Evolutionary conservation across 2,113 vertebrate species (phyloP).

Genomic region (Lucifuga dentata): DNA sequence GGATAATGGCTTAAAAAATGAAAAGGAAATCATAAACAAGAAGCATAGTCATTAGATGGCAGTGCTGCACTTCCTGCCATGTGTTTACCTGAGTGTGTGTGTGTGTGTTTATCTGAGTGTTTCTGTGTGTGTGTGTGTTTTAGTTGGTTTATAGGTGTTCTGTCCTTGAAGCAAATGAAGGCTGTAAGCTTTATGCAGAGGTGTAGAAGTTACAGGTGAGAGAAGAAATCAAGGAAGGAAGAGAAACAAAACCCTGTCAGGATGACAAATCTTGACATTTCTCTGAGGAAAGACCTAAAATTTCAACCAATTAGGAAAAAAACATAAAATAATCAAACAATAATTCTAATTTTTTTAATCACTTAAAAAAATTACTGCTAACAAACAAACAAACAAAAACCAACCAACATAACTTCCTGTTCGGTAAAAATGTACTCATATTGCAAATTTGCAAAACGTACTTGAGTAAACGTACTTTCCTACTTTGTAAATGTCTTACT

Average conservation of each 20-base stretch:
- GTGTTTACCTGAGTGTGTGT: background rate
- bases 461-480: too few relatives aligned
- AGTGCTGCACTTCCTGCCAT: slow-evolving; percentile 1
- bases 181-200: background rate
- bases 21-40: slow-evolving; percentile 12
- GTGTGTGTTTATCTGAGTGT: background rate
- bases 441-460: too few relatives aligned
- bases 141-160: background rate
- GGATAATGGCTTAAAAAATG: slow-evolving; percentile 17
- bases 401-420: too few relatives aligned
- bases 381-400: too few relatives aligned
- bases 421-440: too few relatives aligned
- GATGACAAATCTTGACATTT: too few relatives aligned
- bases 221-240: background rate
- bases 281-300: too few relatives aligned
- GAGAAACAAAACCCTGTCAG: background rate
- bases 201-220: background rate
- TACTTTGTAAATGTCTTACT: slow-evolving; percentile 23
- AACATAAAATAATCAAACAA: too few relatives aligned
- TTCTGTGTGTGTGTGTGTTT: background rate
- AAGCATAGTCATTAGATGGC: slow-evolving; percentile 10
- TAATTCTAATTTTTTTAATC: too few relatives aligned
- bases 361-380: too few relatives aligned
- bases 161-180: slow-evolving; percentile 19
- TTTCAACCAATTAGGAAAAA: too few relatives aligned